Evolutionary conservation across 2,797 vertebrate genomes (phyloP).

Genomic region (Adrianichthys oophorus): DNA sequence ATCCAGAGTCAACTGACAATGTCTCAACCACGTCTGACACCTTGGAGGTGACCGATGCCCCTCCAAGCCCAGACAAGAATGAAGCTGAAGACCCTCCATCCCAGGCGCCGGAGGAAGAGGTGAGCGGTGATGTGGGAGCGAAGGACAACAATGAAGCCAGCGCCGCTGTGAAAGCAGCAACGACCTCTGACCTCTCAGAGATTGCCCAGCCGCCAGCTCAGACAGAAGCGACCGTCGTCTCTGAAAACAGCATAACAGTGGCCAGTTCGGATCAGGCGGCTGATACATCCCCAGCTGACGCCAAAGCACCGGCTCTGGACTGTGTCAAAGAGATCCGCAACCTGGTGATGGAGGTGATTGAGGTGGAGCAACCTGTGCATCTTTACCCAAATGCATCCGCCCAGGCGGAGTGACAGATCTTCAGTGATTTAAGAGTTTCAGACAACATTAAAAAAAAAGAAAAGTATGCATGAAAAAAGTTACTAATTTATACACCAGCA

Average conservation of each 20-base stretch:
- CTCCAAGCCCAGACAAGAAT: constrained; percentile 11
- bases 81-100: neutral
- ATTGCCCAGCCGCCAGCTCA: too few relatives aligned
- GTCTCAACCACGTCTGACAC: constrained; percentile 34
- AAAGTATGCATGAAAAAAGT: too few relatives aligned
- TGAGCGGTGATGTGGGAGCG: neutral
- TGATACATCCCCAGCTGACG: neutral
- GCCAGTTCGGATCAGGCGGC: neutral
- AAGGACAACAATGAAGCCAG: neutral
- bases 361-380: constrained; percentile 62
- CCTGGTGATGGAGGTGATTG: constrained; percentile 72
- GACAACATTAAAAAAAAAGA: too few relatives aligned
- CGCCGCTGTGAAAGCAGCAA: neutral
- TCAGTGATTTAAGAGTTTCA: too few relatives aligned
- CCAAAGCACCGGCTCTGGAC: constrained; percentile 37
- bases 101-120: neutral
- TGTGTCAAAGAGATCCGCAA: constrained; percentile 70
- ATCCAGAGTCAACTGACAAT: constrained; percentile 38
- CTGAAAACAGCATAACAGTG: neutral
- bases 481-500: too few relatives aligned
- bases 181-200: too few relatives aligned
- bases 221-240: too few relatives aligned
- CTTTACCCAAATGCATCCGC: constrained; percentile 25
- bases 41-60: constrained; percentile 16
- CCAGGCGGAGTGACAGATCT: neutral